phyloP scores from a whole-genome alignment of 2,888 invertebrate species.

The Trissonchulus latispiculum region DNA sequence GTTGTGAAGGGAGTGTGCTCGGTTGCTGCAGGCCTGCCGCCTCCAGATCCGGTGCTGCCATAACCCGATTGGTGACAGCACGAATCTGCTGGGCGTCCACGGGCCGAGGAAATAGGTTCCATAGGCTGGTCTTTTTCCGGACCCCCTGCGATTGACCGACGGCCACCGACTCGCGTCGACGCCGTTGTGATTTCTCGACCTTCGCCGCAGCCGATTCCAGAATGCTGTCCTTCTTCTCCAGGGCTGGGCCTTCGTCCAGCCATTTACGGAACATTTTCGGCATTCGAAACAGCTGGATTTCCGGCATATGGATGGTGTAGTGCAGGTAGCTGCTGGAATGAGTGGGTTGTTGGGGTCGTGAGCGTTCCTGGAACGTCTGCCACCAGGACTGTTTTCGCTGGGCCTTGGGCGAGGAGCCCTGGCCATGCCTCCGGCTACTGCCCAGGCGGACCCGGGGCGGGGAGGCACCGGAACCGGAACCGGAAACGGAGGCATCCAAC shows the following conservation, averaged over 20 bases:
- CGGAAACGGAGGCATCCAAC: neutral
- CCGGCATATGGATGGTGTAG: neutral
- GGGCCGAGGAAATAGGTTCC: neutral
- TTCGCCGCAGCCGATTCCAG: neutral
- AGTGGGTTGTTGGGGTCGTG: neutral
- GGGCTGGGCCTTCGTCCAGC: neutral
- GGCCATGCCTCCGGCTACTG: neutral
- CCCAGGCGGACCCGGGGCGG: neutral
- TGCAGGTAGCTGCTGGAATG: neutral
- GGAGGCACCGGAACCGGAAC: neutral
- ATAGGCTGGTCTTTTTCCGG: neutral
- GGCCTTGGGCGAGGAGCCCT: neutral
- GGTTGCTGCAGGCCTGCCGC: neutral
- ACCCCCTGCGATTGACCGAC: neutral
- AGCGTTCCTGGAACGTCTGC: neutral
- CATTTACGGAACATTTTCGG: neutral
- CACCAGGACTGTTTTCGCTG: neutral
- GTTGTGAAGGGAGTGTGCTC: neutral
- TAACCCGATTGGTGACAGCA: neutral
- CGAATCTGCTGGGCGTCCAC: neutral
- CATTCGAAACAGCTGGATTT: neutral
- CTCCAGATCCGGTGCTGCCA: neutral
- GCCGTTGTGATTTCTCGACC: neutral
- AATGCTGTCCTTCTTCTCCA: neutral
- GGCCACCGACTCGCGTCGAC: neutral